Conservation (phyloP, 2,113 vertebrate species). For the Mormoops blainvillei region DNA sequence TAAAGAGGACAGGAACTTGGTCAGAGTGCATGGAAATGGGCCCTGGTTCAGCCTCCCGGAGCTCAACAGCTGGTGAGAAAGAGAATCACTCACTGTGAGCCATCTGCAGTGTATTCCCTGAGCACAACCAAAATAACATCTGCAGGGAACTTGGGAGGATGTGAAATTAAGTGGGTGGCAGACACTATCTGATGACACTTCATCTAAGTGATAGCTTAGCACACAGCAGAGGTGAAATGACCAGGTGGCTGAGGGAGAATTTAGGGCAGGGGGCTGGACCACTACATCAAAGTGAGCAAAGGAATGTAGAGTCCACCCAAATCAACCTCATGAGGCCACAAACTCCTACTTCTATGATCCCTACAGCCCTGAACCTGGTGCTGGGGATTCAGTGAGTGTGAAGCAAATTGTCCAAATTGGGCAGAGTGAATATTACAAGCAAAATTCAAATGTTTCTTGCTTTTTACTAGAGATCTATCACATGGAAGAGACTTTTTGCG, state of each 20-base stretch:
- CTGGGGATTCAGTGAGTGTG: neutral
- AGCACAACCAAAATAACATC: neutral
- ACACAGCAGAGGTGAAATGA: neutral
- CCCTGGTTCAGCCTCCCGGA: neutral
- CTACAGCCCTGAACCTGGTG: neutral
- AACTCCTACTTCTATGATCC: neutral
- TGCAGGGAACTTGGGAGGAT: neutral
- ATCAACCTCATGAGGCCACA: neutral
- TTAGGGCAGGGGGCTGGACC: neutral
- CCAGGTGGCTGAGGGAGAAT: neutral
- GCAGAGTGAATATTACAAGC: neutral
- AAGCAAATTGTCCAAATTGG: neutral
- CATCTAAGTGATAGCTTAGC: neutral
- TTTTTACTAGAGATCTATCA: neutral
- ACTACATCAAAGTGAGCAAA: neutral
- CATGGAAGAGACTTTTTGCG: neutral
- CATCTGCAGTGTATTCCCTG: neutral
- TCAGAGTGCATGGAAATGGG: neutral
- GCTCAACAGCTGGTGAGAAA: neutral
- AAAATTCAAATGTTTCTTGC: neutral
- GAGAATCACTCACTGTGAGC: neutral
- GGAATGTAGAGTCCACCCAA: neutral
- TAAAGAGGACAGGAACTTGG: neutral
- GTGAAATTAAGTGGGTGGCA: slow-evolving; percentile 36
- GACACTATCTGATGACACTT: neutral